Base-by-base conservation (phyloP, 2,888 invertebrate species). In the Bugula neritina region DNA sequence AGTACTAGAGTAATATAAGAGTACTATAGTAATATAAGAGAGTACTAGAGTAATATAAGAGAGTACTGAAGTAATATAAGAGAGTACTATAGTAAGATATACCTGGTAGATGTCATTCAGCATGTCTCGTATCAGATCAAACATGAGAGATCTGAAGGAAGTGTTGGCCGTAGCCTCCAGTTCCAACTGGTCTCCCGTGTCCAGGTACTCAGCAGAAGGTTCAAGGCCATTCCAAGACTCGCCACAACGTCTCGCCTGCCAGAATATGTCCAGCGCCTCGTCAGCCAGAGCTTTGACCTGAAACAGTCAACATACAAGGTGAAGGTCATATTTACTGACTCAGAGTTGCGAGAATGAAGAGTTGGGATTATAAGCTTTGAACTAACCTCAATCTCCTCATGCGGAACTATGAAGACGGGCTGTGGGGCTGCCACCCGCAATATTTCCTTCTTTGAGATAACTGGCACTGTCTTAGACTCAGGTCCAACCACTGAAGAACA, bases 121-220 rank as follows among this genome's bases (percentile, higher is more conserved):
- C 52, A 83, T 78, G 72, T 84, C 83, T 43, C 81, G 81, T 10
- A 81, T 78, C 71, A 84, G 75, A 72, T 83, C 82, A 75, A 83
- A 84, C 70, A 84, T 72, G 70, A 85, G 78, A 58, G 77, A 76
- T 71, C 80, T 79, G 76, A 80, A 84, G 55, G 79, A 79, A 23
- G 78, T 74, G 71, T 78, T 76, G 74, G 81, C 81, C 3, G 71
- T 63, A 72, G 77, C 23, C 82, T 75, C 71, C 1, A 74, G 25
- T 29, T 73, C 73, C 52, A 54, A 25, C 23, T 43, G 17, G 29
- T 43, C 70, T 29, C 31, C 76, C 35, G 77, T 76, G 72, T 78
- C 77, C 71, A 76, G 80, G 25, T 74, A 73, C 1, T 77, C 75
- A 0, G 80, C 79, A 0, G 79, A 76, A 25, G 71, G 35, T 1